A percentile compares a stretch with the other conserved stretches of the same genome.
Conservation (phyloP, 2,113 vertebrate species). For the Archilochus colubris region DNA sequence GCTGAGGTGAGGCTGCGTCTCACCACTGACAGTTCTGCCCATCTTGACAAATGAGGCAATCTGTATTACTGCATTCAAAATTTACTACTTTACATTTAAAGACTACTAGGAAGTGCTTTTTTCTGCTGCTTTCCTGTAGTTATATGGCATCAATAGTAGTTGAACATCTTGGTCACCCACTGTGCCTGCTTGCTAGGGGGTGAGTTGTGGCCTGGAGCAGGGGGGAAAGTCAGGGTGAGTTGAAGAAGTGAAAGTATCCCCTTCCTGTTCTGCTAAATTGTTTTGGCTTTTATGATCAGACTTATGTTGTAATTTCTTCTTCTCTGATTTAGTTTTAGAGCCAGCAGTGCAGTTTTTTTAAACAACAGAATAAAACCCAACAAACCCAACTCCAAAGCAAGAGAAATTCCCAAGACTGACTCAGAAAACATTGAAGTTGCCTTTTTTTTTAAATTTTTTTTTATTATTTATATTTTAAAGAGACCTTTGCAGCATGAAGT, state of each 20-base stretch:
- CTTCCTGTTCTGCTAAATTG: background rate
- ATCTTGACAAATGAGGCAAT: background rate
- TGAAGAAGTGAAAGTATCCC: background rate
- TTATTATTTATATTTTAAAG: background rate
- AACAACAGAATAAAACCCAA: background rate
- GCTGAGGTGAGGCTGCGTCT: background rate
- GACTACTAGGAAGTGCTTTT: background rate
- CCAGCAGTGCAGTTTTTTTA: background rate
- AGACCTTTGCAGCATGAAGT: background rate
- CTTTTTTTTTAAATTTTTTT: too few species aligned
- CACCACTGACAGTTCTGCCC: rapidly evolving
- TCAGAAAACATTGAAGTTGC: background rate
- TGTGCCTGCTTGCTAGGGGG: background rate
- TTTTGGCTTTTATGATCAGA: background rate
- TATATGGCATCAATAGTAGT: background rate
- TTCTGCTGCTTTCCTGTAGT: background rate
- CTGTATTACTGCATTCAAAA: background rate
- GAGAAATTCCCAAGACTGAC: background rate
- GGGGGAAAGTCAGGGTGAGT: rapidly evolving
- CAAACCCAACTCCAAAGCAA: background rate
- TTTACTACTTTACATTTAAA: background rate
- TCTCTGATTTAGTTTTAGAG: background rate
- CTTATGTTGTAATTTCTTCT: background rate
- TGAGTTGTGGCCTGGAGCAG: background rate
- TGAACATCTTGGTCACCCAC: background rate